A percentile compares a stretch with the other conserved stretches of the same genome.
Conservation (phyloP, 2,797 vertebrate species). For the Peromyscus eremicus region DNA sequence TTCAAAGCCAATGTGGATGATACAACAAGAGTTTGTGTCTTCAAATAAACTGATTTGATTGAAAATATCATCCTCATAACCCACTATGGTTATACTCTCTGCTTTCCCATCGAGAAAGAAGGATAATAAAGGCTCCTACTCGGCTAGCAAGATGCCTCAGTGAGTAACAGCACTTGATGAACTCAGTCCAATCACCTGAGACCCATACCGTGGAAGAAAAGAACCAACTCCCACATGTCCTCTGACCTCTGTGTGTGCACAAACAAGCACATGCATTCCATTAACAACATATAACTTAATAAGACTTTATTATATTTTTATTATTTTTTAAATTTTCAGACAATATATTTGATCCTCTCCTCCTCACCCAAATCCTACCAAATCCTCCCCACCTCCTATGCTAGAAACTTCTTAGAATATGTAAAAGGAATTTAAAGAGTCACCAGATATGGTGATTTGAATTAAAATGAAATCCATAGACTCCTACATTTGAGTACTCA, state of each 20-base stretch:
- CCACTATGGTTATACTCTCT: not conserved
- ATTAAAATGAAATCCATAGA: not conserved
- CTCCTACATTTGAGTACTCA: not conserved
- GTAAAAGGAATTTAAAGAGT: not conserved
- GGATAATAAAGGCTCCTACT: not conserved
- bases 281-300: not conserved
- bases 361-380: not conserved
- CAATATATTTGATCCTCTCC: not conserved
- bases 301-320: not conserved
- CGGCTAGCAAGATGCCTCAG: not conserved
- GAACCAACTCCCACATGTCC: not conserved
- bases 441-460: not conserved
- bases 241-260: not conserved
- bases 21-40: not conserved
- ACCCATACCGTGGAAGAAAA: not conserved
- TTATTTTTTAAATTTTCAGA: not conserved
- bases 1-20: not conserved
- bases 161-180: not conserved
- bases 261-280: not conserved
- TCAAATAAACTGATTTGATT: not conserved
- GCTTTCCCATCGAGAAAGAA: not conserved
- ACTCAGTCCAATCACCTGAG: not conserved
- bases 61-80: not conserved
- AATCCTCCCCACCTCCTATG: not conserved
- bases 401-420: not conserved